These are phyloP conservation scores for Galaxias olidus DNA, from an alignment of 2,797 vertebrate genomes.

Conservation along the genomic window DNA sequence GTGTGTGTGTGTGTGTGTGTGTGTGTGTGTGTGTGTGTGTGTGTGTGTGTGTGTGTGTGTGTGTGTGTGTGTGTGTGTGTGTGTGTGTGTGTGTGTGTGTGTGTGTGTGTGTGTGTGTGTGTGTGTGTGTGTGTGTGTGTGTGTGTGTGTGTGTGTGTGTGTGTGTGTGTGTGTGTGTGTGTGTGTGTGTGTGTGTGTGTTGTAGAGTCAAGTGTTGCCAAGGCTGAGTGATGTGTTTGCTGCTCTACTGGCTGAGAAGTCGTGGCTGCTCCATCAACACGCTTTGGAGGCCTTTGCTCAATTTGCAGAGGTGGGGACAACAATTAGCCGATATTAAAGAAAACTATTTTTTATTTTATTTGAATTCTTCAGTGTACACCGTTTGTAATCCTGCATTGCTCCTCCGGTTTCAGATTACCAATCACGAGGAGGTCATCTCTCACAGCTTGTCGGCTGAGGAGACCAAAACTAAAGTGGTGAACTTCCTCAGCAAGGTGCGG, in stretches of 20 bases:
- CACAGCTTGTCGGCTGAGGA: conserved; percentile 85
- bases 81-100: too few relatives aligned
- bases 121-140: too few relatives aligned
- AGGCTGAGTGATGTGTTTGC: conserved; percentile 80
- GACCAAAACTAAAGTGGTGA: conserved; percentile 84
- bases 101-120: too few relatives aligned
- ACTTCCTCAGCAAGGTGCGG: conserved; percentile 91
- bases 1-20: too few relatives aligned
- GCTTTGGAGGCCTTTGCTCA: conserved; percentile 86
- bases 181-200: conserved; percentile 50
- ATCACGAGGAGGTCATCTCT: conserved; percentile 90
- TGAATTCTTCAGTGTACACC: too few relatives aligned
- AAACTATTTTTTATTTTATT: conserved; percentile 1
- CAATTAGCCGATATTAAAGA: background rate
- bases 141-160: background rate
- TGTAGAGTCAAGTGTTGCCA: conserved; percentile 83
- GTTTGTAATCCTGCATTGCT: too few relatives aligned
- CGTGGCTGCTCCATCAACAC: conserved; percentile 87
- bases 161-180: background rate
- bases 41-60: too few relatives aligned
- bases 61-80: too few relatives aligned
- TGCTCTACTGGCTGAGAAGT: conserved; percentile 73
- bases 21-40: too few relatives aligned
- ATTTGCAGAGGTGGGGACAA: conserved; percentile 87
- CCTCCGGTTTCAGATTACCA: conserved; percentile 79